A percentile compares a stretch with the other conserved stretches of the same genome.
Evolutionary conservation across 2,888 invertebrate species (phyloP).

Genomic region (Ectropis crepuscularia): DNA sequence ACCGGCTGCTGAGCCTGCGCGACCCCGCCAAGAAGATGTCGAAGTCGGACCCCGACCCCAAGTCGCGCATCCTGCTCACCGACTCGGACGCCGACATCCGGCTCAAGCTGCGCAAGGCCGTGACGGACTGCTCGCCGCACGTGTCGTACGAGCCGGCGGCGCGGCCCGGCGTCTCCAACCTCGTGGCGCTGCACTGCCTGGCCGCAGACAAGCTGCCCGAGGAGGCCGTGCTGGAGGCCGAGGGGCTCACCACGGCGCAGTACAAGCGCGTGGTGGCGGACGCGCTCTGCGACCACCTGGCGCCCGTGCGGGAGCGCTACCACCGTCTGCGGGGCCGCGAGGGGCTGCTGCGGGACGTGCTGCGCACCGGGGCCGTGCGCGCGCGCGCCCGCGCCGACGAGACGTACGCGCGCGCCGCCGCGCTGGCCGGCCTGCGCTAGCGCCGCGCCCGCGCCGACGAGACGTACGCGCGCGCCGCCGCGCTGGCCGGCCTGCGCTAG

Average conservation of each 20-base stretch:
- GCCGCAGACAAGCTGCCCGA: slow-evolving; percentile 87
- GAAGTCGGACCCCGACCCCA: slow-evolving; percentile 93
- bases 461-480: too few relatives aligned
- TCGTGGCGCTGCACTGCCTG: slow-evolving; percentile 91
- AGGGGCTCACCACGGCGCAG: slow-evolving; percentile 89
- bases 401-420: slow-evolving; percentile 86
- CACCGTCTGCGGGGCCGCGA: slow-evolving; percentile 67
- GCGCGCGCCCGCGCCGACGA: slow-evolving; percentile 86
- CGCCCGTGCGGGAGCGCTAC: slow-evolving; percentile 64
- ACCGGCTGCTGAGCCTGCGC: slow-evolving; percentile 91
- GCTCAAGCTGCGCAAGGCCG: slow-evolving; percentile 90
- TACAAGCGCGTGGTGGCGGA: slow-evolving; percentile 72
- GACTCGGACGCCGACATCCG: slow-evolving; percentile 82
- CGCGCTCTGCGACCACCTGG: slow-evolving; percentile 80
- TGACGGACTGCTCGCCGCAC: slow-evolving; percentile 94
- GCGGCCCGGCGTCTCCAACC: slow-evolving; percentile 95
- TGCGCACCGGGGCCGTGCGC: slow-evolving; percentile 66
- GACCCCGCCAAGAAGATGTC: slow-evolving; percentile 98
- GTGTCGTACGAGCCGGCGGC: slow-evolving; percentile 91
- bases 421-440: slow-evolving; percentile 83
- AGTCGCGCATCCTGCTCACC: slow-evolving; percentile 91
- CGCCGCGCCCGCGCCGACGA: too few relatives aligned
- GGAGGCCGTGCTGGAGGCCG: slow-evolving; percentile 88
- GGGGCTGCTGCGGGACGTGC: slow-evolving; percentile 85
- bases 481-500: too few relatives aligned